Conservation (phyloP, 2,888 invertebrate genomes). For the Mythimna loreyi region DNA sequence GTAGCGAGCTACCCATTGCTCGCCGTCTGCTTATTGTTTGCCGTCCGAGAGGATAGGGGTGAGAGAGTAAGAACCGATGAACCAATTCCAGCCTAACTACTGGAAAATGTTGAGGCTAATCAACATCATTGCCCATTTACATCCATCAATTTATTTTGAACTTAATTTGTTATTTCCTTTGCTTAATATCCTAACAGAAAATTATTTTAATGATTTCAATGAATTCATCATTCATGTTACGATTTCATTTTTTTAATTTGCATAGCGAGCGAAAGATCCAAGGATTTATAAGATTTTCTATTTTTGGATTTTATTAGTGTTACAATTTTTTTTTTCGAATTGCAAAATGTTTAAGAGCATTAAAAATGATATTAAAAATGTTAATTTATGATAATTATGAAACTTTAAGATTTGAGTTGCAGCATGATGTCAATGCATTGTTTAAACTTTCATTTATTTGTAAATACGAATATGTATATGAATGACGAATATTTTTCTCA, state of each 20-base stretch:
- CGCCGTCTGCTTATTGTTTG: too few relatives aligned
- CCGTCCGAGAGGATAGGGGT: too few relatives aligned
- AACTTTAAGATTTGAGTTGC: not conserved
- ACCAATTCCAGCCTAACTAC: too few relatives aligned
- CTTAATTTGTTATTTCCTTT: constrained; percentile 9
- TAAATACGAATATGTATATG: too few relatives aligned
- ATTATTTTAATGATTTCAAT: constrained; percentile 26
- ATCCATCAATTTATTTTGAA: constrained; percentile 19
- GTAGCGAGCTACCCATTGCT: too few relatives aligned
- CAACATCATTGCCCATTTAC: not conserved
- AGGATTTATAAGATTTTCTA: constrained; percentile 30
- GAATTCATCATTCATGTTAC: constrained; percentile 12
- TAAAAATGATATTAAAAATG: not conserved
- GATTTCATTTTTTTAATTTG: constrained; percentile 40
- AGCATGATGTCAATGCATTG: not conserved
- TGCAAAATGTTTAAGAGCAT: not conserved
- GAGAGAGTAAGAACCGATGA: too few relatives aligned
- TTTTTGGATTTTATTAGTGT: not conserved
- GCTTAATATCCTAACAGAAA: constrained; percentile 1
- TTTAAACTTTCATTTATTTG: not conserved
- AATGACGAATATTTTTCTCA: not conserved
- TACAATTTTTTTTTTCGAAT: not conserved
- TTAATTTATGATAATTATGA: not conserved
- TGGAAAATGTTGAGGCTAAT: not conserved
- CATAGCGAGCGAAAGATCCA: constrained; percentile 29